Evolutionary conservation across 1,140 invertebrate genomes (phyloP).

Genomic region (Agrypnia vestita): DNA sequence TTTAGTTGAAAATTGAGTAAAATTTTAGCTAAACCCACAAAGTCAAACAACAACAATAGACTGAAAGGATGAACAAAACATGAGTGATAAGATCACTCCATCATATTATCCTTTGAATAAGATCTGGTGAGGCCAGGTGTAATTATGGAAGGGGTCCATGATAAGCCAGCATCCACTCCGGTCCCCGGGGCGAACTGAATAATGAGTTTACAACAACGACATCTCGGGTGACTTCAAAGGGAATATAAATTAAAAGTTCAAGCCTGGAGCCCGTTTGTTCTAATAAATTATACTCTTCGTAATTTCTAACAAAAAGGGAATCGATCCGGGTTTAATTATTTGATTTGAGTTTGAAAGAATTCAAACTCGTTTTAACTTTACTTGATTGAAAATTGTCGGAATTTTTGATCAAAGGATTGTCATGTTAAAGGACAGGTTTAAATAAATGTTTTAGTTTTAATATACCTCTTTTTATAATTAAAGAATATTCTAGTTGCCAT

Average conservation of each 20-base stretch:
- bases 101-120: neutral
- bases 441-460: neutral
- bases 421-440: neutral
- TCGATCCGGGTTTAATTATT: constrained; percentile 16
- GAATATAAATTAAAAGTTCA: constrained; percentile 41
- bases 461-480: neutral
- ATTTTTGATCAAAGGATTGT: constrained; percentile 18
- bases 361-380: neutral
- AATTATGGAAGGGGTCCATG: constrained; percentile 19
- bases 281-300: constrained; percentile 27
- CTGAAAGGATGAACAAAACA: constrained; percentile 15
- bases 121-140: constrained; percentile 24
- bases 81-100: constrained; percentile 10
- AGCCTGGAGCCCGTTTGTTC: constrained; percentile 7
- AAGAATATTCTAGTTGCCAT: too few species aligned
- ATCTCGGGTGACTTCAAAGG: constrained; percentile 32
- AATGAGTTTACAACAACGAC: constrained; percentile 42
- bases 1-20: too few species aligned
- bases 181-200: constrained; percentile 5
- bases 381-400: constrained; percentile 24
- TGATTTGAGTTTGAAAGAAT: constrained; percentile 23
- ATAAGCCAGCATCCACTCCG: neutral
- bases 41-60: neutral
- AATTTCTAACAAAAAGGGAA: constrained; percentile 14
- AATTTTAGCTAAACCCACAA: neutral